Evolutionary conservation across 2,113 vertebrate genomes (phyloP).

Genomic region (Xiphias gladius): DNA sequence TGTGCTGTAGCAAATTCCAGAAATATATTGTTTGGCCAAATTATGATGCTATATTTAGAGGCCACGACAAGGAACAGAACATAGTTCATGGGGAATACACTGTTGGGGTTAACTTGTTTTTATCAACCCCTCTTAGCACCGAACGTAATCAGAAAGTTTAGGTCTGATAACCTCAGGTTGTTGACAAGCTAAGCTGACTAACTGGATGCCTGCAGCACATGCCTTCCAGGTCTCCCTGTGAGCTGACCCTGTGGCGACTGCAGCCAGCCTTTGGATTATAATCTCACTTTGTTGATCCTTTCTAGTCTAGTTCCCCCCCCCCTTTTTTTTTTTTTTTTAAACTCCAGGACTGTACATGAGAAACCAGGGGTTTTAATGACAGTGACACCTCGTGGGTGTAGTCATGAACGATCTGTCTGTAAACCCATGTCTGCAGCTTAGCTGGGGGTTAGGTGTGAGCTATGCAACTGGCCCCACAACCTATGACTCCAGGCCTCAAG

Average conservation of each 20-base stretch:
- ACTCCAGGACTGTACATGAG: constrained; percentile 19
- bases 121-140: neutral
- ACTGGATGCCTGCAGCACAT: constrained; percentile 39
- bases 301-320: constrained; percentile 30
- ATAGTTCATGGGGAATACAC: constrained; percentile 19
- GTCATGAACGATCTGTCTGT: constrained; percentile 40
- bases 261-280: constrained; percentile 64
- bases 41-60: constrained; percentile 3
- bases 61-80: neutral
- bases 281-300: constrained; percentile 44
- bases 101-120: constrained; percentile 19
- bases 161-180: constrained; percentile 38
- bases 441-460: constrained; percentile 43
- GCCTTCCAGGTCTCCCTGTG: constrained; percentile 33
- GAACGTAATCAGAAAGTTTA: constrained; percentile 50
- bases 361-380: constrained; percentile 38
- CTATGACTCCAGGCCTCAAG: constrained; percentile 53
- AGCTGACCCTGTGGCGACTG: constrained; percentile 42
- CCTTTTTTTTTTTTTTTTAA: too few species aligned
- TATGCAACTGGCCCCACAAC: constrained; percentile 38
- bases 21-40: neutral
- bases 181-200: constrained; percentile 63
- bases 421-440: constrained; percentile 32
- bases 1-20: neutral
- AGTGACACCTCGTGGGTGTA: constrained; percentile 11